Evolutionary conservation across 1,140 invertebrate genomes (phyloP), one percentile per base, ranked within the genome.

Genomic region (Macrostomum lignano): DNA sequence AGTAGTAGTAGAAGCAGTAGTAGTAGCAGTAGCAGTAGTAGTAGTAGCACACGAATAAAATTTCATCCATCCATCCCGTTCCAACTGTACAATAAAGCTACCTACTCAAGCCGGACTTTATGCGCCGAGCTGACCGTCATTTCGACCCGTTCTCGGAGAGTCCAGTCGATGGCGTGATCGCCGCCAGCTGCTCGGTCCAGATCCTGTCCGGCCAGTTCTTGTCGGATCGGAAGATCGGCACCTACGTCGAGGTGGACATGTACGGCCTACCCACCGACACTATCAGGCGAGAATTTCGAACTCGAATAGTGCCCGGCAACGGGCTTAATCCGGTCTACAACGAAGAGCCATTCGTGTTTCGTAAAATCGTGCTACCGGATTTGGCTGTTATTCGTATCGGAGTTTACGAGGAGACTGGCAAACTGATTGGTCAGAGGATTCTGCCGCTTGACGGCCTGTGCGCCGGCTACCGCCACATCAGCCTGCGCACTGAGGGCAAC

Each of bases 191-290:
- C 54, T 72, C 78, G 43, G 88, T 98, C 26, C 73, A 88, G 66
- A 78, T 91, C 3, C 94, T 98, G 48, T 88, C 88, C 26, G 91
- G 91, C 1, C 91, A 98, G 62, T 98, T 98, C 61, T 69, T 98
- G 43, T 94, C 84, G 0, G 91, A 98, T 53, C 91, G 91, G 58
- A 94, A 94, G 58, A 77, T 78, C 25, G 84, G 86, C 6, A 96
- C 91, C 2, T 98, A 94, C 58, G 91, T 98, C 7, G 88, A 98
- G 59, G 88, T 98, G 17, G 88, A 98, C 58, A 96, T 96, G 91
- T 96, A 94, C 59, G 88, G 88, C 30, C 62, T 96, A 42, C 84
- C 91, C 2, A 86, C 91, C 0, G 91, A 98, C 59, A 98, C 88
- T 17, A 96, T 98, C 44, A 65, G 86, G 17, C 88, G 84, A 54